These are phyloP conservation scores for Sarcophaga caerulescens DNA, from an alignment of 2,888 invertebrate genomes.

Conservation along the genomic window DNA sequence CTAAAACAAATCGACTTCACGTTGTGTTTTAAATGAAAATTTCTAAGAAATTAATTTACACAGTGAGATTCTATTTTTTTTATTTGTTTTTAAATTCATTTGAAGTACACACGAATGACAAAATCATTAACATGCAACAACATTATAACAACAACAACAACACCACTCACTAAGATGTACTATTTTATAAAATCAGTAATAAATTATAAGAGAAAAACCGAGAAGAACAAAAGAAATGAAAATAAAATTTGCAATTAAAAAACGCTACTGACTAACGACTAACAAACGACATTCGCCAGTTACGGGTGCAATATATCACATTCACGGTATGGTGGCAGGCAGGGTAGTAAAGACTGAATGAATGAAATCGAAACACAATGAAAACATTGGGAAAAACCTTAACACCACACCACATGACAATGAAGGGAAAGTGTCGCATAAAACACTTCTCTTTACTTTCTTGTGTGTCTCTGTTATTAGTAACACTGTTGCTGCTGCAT, in stretches of 20 bases:
- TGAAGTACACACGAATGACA: slow-evolving; percentile 16
- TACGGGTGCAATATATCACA: slow-evolving; percentile 22
- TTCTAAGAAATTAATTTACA: slow-evolving; percentile 17
- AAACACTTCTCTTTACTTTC: slow-evolving; percentile 47
- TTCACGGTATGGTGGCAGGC: not conserved
- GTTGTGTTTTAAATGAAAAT: slow-evolving; percentile 2
- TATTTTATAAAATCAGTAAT: slow-evolving; percentile 29
- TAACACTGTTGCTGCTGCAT: no score
- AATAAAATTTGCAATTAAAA: not conserved
- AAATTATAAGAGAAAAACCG: slow-evolving; percentile 37
- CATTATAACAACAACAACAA: not conserved
- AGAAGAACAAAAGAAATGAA: slow-evolving; percentile 25
- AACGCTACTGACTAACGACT: not conserved
- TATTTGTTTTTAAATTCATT: slow-evolving; percentile 5
- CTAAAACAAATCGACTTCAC: not conserved
- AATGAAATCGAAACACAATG: slow-evolving; percentile 16
- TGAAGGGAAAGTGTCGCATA: slow-evolving; percentile 60
- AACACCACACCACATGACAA: not conserved
- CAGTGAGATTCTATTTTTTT: slow-evolving; percentile 1
- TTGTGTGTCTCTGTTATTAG: not conserved
- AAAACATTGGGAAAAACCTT: slow-evolving; percentile 44
- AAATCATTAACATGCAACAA: slow-evolving; percentile 45
- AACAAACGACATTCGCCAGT: slow-evolving; percentile 15
- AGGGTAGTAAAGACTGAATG: not conserved
- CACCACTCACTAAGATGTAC: slow-evolving; percentile 27